Percentiles rank a stretch among this genome's conserved stretches.
phyloP scores from a whole-genome alignment of 92 coral and sea anemone genomes.

The Pocillopora meandrina region DNA sequence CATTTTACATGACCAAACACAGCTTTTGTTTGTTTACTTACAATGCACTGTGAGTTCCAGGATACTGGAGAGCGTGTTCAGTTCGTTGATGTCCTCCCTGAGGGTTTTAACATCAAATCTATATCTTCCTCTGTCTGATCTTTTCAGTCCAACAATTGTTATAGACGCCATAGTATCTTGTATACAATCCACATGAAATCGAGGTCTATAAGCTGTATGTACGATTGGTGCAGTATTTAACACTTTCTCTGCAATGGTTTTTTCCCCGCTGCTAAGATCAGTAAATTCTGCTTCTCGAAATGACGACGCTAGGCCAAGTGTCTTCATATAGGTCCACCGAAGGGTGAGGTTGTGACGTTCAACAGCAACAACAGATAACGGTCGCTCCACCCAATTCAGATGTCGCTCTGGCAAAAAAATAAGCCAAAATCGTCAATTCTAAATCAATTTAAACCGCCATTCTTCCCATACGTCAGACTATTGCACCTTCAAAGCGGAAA shows the following conservation, averaged over 20 bases:
- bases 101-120: neutral
- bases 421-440: neutral
- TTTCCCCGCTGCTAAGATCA: neutral
- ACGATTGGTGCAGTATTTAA: neutral
- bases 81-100: neutral
- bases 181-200: neutral
- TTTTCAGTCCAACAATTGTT: neutral
- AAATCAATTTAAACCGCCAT: no score
- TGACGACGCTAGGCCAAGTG: neutral
- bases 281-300: neutral
- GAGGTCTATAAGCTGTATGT: neutral
- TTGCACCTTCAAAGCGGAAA: no score
- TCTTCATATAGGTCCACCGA: conserved; percentile 9
- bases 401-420: neutral
- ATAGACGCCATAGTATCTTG: neutral
- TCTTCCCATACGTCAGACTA: no score
- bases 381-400: neutral
- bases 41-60: conserved; percentile 3
- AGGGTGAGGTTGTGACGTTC: conserved; percentile 12
- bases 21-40: neutral
- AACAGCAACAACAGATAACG: neutral
- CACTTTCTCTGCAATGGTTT: neutral
- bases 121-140: conserved; percentile 6
- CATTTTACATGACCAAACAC: neutral
- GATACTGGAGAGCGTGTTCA: neutral